A percentile compares a stretch with the other conserved stretches of the same genome.
These are phyloP conservation scores for Bubo scandiacus DNA, from an alignment of 2,113 vertebrate species.

Conservation along the genomic window DNA sequence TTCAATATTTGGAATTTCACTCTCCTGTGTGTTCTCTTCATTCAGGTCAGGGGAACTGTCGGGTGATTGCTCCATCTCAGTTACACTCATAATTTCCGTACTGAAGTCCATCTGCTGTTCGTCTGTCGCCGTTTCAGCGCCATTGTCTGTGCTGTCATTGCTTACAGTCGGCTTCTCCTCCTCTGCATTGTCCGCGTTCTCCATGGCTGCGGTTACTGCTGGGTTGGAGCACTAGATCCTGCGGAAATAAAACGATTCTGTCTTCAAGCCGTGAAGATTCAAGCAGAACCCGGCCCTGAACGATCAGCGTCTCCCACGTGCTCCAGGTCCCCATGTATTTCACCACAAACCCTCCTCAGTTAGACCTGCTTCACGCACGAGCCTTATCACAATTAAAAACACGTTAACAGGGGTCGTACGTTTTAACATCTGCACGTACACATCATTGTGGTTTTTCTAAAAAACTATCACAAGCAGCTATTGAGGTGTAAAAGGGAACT, in stretches of 20 bases:
- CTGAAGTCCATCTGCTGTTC: constrained; percentile 74
- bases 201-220: constrained; percentile 58
- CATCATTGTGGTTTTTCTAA: rapidly evolving
- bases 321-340: rapidly evolving
- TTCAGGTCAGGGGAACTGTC: constrained; percentile 80
- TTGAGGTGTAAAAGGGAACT: rapidly evolving
- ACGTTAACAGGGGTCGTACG: rapidly evolving
- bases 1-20: constrained; percentile 61
- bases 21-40: constrained; percentile 82
- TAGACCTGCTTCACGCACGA: rapidly evolving
- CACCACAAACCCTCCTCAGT: background rate
- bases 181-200: constrained; percentile 62
- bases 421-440: background rate
- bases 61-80: constrained; percentile 83
- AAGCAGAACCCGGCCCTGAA: background rate
- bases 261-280: background rate
- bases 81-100: constrained; percentile 80
- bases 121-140: background rate
- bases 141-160: constrained; percentile 41
- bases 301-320: rapidly evolving
- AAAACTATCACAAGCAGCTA: no score
- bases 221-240: constrained; percentile 41
- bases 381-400: background rate
- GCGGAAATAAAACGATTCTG: background rate
- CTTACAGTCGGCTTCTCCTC: constrained; percentile 53